Evolutionary conservation across 2,888 invertebrate genomes (phyloP).

Genomic region (Parnassius orleans): DNA sequence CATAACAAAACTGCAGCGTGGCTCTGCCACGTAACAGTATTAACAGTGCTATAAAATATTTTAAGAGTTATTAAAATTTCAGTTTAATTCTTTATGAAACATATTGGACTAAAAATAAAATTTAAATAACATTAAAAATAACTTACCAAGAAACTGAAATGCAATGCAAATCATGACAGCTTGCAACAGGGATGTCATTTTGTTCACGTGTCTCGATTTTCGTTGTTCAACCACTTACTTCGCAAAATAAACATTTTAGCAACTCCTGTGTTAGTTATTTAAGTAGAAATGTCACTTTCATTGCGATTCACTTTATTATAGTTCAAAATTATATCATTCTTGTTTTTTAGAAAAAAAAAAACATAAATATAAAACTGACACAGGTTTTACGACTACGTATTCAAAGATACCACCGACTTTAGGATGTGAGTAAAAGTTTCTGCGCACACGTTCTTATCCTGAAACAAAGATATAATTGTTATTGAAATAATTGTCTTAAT

Average conservation of each 20-base stretch:
- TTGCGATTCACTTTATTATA: background rate
- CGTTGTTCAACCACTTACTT: slow-evolving; percentile 35
- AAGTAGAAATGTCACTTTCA: slow-evolving; percentile 5
- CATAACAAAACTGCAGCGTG: too few relatives aligned
- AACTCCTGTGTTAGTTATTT: slow-evolving; percentile 4
- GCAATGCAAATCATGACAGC: slow-evolving; percentile 49
- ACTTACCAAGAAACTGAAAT: slow-evolving; percentile 65
- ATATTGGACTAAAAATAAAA: background rate
- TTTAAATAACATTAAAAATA: background rate
- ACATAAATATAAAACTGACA: background rate
- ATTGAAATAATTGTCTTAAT: too few relatives aligned
- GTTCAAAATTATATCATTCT: background rate
- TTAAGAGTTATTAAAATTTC: too few relatives aligned
- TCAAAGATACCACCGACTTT: too few relatives aligned
- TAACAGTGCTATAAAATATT: too few relatives aligned
- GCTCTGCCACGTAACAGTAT: too few relatives aligned
- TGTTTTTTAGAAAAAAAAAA: background rate
- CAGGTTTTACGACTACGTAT: too few relatives aligned
- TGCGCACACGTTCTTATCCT: slow-evolving; percentile 7
- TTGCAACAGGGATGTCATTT: slow-evolving; percentile 55
- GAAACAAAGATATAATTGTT: slow-evolving; percentile 14
- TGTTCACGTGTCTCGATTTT: slow-evolving; percentile 46
- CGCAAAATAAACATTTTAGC: slow-evolving; percentile 20
- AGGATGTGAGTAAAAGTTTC: background rate
- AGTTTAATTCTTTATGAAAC: too few relatives aligned